Percentiles rank a stretch among this genome's conserved stretches.
Evolutionary conservation across 2,888 invertebrate genomes (phyloP).

Genomic region (Branchinecta sandiegonensis): DNA sequence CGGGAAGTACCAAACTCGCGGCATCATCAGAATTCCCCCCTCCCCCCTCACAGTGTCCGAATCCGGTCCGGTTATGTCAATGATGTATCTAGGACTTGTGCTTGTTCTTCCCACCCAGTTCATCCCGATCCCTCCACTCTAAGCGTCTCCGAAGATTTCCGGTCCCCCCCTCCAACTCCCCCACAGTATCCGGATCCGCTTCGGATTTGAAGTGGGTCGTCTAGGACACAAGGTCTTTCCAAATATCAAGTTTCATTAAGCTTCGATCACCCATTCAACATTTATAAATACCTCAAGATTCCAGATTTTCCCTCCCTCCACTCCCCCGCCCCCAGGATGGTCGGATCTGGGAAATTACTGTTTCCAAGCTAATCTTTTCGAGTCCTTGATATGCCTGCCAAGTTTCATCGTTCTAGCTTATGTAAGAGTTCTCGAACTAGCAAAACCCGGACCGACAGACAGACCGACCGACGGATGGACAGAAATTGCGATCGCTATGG

Average conservation of each 20-base stretch:
- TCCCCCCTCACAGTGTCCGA: not conserved
- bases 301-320: too few relatives aligned
- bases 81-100: constrained; percentile 1
- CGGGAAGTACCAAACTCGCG: not conserved
- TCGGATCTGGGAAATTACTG: too few relatives aligned
- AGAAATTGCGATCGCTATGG: too few relatives aligned
- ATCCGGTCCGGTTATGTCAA: constrained; percentile 4
- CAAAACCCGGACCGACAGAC: too few relatives aligned
- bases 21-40: not conserved
- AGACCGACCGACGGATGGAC: too few relatives aligned
- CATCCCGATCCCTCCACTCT: constrained; percentile 2
- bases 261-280: not conserved
- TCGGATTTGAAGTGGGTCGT: not conserved
- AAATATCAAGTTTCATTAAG: constrained; percentile 11
- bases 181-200: not conserved
- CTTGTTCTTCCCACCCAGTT: not conserved
- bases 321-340: too few relatives aligned
- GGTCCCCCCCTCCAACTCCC: not conserved
- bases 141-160: not conserved
- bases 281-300: too few relatives aligned
- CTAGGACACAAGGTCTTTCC: not conserved
- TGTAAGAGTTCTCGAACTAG: too few relatives aligned
- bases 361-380: too few relatives aligned
- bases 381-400: too few relatives aligned
- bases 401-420: too few relatives aligned